Evolutionary conservation across 2,888 invertebrate species (phyloP).

Genomic region (Drosophila emarginata): DNA sequence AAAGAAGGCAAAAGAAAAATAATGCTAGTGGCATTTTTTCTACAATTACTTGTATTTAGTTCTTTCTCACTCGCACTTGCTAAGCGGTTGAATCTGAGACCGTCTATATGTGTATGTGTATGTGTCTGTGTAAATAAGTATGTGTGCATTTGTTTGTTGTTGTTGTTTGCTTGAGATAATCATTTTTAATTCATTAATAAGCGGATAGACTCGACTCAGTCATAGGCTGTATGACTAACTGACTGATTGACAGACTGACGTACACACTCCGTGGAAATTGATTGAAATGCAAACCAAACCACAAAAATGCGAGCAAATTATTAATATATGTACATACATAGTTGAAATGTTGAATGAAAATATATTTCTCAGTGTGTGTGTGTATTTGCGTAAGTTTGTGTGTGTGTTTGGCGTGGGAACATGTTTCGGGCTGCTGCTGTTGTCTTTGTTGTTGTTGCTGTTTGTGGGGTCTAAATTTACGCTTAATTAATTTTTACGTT

Average conservation of each 20-base stretch:
- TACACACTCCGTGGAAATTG: constrained; percentile 28
- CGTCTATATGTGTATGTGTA: constrained; percentile 23
- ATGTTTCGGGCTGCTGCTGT: constrained; percentile 29
- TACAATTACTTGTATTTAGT: constrained; percentile 42
- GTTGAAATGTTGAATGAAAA: constrained; percentile 60
- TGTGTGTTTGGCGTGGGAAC: constrained; percentile 64
- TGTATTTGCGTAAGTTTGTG: constrained; percentile 39
- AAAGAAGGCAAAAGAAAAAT: neutral
- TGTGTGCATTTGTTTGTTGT: constrained; percentile 47
- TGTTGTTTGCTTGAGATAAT: constrained; percentile 58
- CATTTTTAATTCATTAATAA: constrained; percentile 73
- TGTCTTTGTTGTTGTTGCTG: constrained; percentile 1
- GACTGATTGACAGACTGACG: constrained; percentile 10
- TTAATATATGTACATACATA: too few relatives aligned
- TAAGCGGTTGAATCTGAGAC: neutral
- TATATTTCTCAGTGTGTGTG: neutral
- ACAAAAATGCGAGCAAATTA: constrained; percentile 38
- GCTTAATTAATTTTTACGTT: constrained; percentile 61
- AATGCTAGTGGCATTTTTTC: constrained; percentile 57
- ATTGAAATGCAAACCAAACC: constrained; percentile 68
- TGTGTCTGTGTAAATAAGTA: constrained; percentile 19
- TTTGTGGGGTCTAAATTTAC: constrained; percentile 58
- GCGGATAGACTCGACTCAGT: constrained; percentile 39
- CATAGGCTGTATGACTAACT: constrained; percentile 16
- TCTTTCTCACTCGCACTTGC: constrained; percentile 12